Conservation (phyloP, 1,140 invertebrate genomes). For the Harlomillsia oculata region DNA sequence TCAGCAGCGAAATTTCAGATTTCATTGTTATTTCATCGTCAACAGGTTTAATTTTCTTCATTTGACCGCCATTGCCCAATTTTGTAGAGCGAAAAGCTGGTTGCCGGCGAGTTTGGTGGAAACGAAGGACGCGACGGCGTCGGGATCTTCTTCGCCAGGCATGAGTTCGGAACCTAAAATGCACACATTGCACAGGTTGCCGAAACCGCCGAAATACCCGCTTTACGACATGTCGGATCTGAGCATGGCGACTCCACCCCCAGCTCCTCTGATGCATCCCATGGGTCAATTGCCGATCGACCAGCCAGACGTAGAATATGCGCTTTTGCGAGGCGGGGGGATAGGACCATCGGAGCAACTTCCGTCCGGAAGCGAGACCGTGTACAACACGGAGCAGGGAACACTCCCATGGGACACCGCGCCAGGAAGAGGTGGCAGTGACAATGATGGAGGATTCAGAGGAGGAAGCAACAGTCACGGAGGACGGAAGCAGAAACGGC, state of each 20-base stretch:
- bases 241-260: slow-evolving; percentile 33
- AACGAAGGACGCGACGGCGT: no score
- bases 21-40: not conserved
- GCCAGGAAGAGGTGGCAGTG: no score
- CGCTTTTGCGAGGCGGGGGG: no score
- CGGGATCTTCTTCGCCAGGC: not conserved
- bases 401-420: no score
- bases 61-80: no score
- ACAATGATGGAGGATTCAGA: no score
- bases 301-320: no score
- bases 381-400: no score
- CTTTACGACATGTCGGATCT: slow-evolving; percentile 27
- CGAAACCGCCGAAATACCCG: slow-evolving; percentile 34
- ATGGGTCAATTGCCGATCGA: slow-evolving; percentile 20
- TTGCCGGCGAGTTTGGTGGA: not conserved
- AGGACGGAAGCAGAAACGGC: no score
- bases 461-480: no score
- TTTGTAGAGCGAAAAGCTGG: slow-evolving; percentile 1
- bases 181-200: slow-evolving; percentile 26
- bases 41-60: not conserved
- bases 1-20: not conserved
- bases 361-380: no score
- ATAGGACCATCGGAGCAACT: no score
- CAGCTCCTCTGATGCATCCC: slow-evolving; percentile 32
- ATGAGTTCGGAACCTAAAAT: slow-evolving; percentile 15